These are phyloP conservation scores for Lepidurus couesii DNA, from an alignment of 1,140 invertebrate species.

Conservation along the genomic window DNA sequence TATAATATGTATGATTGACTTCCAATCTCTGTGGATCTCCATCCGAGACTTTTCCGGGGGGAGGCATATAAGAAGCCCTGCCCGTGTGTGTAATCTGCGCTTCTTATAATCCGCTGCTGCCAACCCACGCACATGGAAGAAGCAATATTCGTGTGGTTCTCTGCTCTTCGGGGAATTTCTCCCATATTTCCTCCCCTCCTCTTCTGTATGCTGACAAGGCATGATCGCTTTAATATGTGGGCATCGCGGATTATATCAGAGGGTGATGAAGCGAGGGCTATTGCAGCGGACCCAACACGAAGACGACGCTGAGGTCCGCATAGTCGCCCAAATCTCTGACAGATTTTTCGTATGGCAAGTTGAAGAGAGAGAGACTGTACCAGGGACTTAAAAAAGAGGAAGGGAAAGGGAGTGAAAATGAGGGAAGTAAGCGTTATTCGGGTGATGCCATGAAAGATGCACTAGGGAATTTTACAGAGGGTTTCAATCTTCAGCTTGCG, in stretches of 20 bases:
- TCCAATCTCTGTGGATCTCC: not conserved
- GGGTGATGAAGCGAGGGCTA: constrained; percentile 17
- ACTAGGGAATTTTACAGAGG: constrained; percentile 11
- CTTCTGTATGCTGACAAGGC: constrained; percentile 9
- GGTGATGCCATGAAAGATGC: constrained; percentile 8
- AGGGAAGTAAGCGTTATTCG: not conserved
- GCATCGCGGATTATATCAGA: constrained; percentile 18
- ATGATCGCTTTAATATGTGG: constrained; percentile 22
- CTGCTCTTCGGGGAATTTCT: not conserved
- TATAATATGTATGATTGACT: constrained; percentile 18
- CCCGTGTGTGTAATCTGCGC: constrained; percentile 2
- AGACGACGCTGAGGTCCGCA: not conserved
- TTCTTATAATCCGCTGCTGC: constrained; percentile 10
- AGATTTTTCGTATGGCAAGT: not conserved
- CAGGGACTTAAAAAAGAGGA: not conserved
- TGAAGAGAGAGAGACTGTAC: not conserved
- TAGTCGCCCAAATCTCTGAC: not conserved
- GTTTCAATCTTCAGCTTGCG: not conserved
- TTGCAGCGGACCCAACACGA: constrained; percentile 8
- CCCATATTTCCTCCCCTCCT: not conserved
- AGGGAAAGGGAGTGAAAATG: not conserved
- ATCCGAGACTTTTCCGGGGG: not conserved
- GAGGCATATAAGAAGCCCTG: not conserved
- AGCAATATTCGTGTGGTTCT: constrained; percentile 8
- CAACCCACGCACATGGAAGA: constrained; percentile 13